Conservation (phyloP, 2,113 vertebrate genomes). For the Amphiprion ocellaris region DNA sequence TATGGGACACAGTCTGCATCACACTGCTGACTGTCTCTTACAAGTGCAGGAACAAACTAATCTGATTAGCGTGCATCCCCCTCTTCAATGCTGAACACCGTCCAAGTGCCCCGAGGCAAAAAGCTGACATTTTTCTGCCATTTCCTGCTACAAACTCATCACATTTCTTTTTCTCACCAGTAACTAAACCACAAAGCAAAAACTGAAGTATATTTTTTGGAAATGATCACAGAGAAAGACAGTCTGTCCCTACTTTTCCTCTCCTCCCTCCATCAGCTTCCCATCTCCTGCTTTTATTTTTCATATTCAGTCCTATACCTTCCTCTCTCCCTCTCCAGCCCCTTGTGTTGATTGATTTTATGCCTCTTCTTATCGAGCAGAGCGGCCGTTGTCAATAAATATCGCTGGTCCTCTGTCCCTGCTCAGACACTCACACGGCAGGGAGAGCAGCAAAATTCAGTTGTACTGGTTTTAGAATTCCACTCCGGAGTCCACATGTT, state of each 20-base stretch:
- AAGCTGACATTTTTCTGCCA: constrained; percentile 43
- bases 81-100: constrained; percentile 49
- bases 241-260: no score
- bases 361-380: constrained; percentile 73
- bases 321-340: constrained; percentile 19
- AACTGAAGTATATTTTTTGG: background rate
- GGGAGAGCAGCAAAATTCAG: constrained; percentile 17
- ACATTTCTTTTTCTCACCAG: constrained; percentile 18
- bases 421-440: constrained; percentile 1
- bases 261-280: background rate
- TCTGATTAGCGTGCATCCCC: constrained; percentile 64
- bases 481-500: background rate
- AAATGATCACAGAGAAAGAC: background rate
- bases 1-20: constrained; percentile 51
- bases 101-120: constrained; percentile 58
- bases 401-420: constrained; percentile 19
- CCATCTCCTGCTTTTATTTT: constrained; percentile 10
- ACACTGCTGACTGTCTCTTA: constrained; percentile 63
- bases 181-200: constrained; percentile 41
- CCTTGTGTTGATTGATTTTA: constrained; percentile 79
- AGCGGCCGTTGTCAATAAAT: constrained; percentile 76
- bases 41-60: constrained; percentile 74
- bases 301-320: background rate
- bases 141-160: constrained; percentile 36
- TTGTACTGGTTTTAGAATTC: background rate